These are phyloP conservation scores for Therioaphis trifolii DNA, from an alignment of 2,888 invertebrate species.

Conservation along the genomic window DNA sequence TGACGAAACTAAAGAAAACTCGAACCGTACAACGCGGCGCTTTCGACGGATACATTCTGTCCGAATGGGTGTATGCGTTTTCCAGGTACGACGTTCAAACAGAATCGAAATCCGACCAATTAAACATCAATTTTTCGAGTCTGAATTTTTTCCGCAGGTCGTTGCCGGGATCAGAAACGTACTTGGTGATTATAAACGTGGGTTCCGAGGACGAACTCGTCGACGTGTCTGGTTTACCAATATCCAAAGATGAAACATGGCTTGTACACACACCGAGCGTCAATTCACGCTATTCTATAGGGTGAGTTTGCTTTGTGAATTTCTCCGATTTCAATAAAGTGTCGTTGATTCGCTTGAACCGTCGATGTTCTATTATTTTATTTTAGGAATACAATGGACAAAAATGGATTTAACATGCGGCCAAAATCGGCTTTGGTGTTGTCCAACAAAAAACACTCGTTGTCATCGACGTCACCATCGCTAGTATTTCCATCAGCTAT, in stretches of 20 bases:
- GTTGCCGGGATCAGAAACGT: slow-evolving; percentile 58
- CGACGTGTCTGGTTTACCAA: slow-evolving; percentile 69
- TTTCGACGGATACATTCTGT: slow-evolving; percentile 64
- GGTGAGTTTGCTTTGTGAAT: slow-evolving; percentile 60
- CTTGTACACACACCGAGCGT: slow-evolving; percentile 63
- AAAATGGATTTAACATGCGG: slow-evolving; percentile 71
- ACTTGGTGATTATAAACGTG: slow-evolving; percentile 73
- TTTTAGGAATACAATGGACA: slow-evolving; percentile 77
- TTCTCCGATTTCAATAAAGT: too few relatives aligned
- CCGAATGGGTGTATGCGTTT: slow-evolving; percentile 69
- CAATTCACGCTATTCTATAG: slow-evolving; percentile 59
- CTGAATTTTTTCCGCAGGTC: background rate
- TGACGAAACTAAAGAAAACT: slow-evolving; percentile 67
- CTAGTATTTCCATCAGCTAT: too few relatives aligned
- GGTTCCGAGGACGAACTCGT: slow-evolving; percentile 71
- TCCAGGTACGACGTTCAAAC: slow-evolving; percentile 68
- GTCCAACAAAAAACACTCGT: background rate
- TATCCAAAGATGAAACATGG: background rate
- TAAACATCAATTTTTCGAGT: too few relatives aligned
- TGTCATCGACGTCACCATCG: background rate
- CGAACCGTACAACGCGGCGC: slow-evolving; percentile 69
- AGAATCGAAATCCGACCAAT: too few relatives aligned
- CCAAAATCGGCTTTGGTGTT: slow-evolving; percentile 59
- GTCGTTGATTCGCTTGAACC: too few relatives aligned
- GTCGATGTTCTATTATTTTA: slow-evolving; percentile 71